Evolutionary conservation across 2,888 invertebrate genomes (phyloP).

Genomic region (Trachelus tabidus): DNA sequence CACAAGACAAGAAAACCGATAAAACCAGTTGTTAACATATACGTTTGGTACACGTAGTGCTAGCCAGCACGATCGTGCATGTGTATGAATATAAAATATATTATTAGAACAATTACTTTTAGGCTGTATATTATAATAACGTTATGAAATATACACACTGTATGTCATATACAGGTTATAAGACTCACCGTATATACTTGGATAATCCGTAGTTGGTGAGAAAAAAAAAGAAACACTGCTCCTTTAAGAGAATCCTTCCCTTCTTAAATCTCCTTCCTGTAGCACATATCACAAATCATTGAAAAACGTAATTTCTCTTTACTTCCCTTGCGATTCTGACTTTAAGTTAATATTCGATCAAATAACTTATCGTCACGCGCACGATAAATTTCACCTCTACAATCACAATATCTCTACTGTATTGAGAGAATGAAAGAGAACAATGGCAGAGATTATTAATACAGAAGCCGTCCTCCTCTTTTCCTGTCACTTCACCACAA

Average conservation of each 20-base stretch:
- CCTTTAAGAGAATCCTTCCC: slow-evolving; percentile 12
- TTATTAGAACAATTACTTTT: background rate
- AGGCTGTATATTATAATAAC: background rate
- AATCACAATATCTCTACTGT: background rate
- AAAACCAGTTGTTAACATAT: background rate
- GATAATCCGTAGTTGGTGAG: slow-evolving; percentile 49
- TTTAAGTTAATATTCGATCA: background rate
- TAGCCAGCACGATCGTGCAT: background rate
- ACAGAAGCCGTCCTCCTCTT: background rate
- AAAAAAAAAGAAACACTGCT: slow-evolving; percentile 37
- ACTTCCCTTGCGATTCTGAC: background rate
- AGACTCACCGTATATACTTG: slow-evolving; percentile 58
- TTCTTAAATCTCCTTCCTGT: slow-evolving; percentile 36
- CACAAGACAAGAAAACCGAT: background rate
- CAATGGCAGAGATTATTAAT: background rate
- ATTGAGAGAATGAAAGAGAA: background rate
- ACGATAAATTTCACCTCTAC: background rate
- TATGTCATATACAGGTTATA: background rate
- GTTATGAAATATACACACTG: background rate
- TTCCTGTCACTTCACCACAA: background rate
- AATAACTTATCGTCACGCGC: background rate
- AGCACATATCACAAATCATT: slow-evolving; percentile 46
- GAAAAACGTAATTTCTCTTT: background rate
- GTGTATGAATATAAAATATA: background rate
- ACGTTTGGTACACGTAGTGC: background rate